phyloP scores from a whole-genome alignment of 2,797 vertebrate genomes.

The Premnoplex brunnescens region DNA sequence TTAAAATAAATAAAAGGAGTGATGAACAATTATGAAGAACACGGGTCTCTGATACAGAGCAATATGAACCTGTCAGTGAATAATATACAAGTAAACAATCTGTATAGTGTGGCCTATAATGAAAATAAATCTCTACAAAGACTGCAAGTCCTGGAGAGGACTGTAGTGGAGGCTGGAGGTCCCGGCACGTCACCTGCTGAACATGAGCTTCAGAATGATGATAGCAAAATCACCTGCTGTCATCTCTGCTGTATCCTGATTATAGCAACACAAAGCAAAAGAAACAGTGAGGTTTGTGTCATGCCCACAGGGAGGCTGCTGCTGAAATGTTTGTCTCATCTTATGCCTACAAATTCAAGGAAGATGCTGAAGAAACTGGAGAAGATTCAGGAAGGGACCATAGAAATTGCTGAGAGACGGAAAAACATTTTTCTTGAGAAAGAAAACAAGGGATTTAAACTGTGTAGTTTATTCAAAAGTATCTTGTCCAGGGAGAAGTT shows the following conservation, averaged over 20 bases:
- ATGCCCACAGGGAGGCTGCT: neutral
- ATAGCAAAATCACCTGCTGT: neutral
- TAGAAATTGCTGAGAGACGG: neutral
- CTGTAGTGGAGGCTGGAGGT: neutral
- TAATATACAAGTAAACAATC: neutral
- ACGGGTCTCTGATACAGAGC: neutral
- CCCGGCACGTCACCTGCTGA: neutral
- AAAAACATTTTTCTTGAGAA: neutral
- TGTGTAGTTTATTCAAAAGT: neutral
- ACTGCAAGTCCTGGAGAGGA: neutral
- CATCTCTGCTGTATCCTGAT: neutral
- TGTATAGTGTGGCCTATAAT: too few relatives aligned
- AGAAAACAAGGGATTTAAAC: neutral
- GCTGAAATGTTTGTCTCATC: neutral
- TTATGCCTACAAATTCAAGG: neutral
- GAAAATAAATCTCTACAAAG: neutral
- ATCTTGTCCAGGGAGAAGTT: neutral
- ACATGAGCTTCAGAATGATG: neutral
- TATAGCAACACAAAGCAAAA: neutral
- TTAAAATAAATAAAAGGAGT: neutral
- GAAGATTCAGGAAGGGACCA: neutral
- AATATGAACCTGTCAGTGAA: neutral
- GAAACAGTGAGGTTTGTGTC: neutral
- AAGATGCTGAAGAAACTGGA: neutral
- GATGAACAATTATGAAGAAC: neutral